These are phyloP conservation scores for Salarias fasciatus DNA, from an alignment of 2,797 vertebrate genomes.

Conservation along the genomic window DNA sequence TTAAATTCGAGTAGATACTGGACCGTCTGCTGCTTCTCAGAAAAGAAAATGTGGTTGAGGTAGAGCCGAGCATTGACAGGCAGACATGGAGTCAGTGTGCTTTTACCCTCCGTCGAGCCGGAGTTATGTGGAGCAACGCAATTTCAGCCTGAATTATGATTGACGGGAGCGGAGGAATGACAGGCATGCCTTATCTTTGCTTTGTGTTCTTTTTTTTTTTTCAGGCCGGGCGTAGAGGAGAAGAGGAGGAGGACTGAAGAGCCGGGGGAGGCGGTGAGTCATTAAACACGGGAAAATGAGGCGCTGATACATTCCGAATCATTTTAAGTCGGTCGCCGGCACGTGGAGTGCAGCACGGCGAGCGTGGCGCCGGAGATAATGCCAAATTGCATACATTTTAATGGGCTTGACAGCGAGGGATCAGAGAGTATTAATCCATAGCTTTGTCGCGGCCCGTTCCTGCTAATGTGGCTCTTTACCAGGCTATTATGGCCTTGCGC, in stretches of 20 bases:
- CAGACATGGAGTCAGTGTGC: conserved; percentile 22
- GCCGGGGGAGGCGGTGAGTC: conserved; percentile 38
- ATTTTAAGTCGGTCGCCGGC: conserved; percentile 53
- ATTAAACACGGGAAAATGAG: conserved; percentile 60
- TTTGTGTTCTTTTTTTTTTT: too few species aligned
- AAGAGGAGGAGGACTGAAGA: too few species aligned
- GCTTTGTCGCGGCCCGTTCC: conserved; percentile 59
- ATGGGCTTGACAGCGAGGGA: conserved; percentile 73
- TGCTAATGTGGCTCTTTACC: conserved; percentile 72
- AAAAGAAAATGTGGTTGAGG: too few species aligned
- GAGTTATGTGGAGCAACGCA: conserved; percentile 24
- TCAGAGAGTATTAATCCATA: conserved; percentile 72
- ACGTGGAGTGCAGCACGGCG: too few species aligned
- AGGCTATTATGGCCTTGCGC: conserved; percentile 64
- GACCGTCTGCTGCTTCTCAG: not conserved
- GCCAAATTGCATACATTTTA: conserved; percentile 74
- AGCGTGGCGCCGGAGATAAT: conserved; percentile 71
- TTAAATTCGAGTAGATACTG: conserved; percentile 1
- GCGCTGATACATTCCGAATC: too few species aligned
- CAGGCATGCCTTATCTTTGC: conserved; percentile 66
- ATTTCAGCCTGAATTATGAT: conserved; percentile 67
- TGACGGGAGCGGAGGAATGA: conserved; percentile 64
- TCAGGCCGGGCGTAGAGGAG: conserved; percentile 17
- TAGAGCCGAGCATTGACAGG: conserved; percentile 21
- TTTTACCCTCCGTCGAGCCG: too few species aligned